Conservation (phyloP, 2,113 vertebrate genomes). For the Carassius gibelio region DNA sequence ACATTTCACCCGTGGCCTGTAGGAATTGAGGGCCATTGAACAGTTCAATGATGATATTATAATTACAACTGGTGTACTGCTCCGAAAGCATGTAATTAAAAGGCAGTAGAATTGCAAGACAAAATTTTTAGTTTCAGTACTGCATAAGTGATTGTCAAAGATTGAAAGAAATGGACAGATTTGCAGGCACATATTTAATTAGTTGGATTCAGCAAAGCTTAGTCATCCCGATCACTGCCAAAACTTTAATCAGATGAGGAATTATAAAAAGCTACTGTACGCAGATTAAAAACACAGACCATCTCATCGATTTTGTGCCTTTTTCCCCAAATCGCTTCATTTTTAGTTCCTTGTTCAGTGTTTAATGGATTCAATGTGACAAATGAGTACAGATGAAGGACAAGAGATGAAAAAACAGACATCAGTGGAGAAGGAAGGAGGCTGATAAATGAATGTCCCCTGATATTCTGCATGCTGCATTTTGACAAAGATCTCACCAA, state of each 20-base stretch:
- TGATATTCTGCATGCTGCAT: constrained; percentile 23
- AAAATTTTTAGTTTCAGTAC: not conserved
- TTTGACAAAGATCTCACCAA: not conserved
- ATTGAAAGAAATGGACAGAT: not conserved
- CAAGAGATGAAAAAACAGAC: constrained; percentile 42
- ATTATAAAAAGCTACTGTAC: not conserved
- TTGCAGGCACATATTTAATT: constrained; percentile 23
- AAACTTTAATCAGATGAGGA: not conserved
- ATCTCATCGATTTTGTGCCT: constrained; percentile 26
- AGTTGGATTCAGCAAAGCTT: not conserved
- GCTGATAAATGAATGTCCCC: constrained; percentile 3
- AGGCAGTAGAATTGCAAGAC: not conserved
- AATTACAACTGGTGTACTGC: not conserved
- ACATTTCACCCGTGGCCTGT: not conserved
- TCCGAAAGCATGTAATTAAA: not conserved
- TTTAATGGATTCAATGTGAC: constrained; percentile 60
- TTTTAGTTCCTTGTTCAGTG: constrained; percentile 53
- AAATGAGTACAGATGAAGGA: constrained; percentile 58
- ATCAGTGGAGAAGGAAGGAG: constrained; percentile 17
- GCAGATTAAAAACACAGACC: constrained; percentile 44
- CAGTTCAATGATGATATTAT: not conserved
- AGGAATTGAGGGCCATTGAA: not conserved
- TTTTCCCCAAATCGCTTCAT: constrained; percentile 38
- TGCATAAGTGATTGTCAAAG: not conserved
- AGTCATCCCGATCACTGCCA: not conserved